phyloP scores from a whole-genome alignment of 2,888 invertebrate species.

The Calliphora vomitoria region DNA sequence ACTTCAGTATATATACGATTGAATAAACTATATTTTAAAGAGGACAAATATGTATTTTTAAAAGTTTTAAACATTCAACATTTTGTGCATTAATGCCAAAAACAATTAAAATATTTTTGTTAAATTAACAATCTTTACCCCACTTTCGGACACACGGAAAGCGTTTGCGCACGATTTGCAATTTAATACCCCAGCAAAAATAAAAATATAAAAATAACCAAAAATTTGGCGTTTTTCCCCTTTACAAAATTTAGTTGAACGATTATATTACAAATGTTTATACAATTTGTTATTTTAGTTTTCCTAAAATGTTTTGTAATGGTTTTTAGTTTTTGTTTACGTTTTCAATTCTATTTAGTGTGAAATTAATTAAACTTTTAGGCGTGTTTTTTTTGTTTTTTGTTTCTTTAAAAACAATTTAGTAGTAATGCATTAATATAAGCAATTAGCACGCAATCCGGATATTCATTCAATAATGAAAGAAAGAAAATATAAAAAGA shows the following conservation, averaged over 20 bases:
- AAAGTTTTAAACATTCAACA: too few species aligned
- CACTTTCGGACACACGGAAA: too few species aligned
- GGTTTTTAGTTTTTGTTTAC: neutral
- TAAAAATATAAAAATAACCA: neutral
- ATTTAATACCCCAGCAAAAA: neutral
- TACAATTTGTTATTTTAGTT: neutral
- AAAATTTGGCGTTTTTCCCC: neutral
- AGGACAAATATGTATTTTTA: too few species aligned
- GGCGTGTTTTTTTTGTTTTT: slow-evolving; percentile 34
- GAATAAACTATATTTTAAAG: too few species aligned
- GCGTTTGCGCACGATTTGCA: slow-evolving; percentile 20
- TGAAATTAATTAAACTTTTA: slow-evolving; percentile 51
- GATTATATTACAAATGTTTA: neutral
- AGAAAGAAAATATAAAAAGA: slow-evolving; percentile 9
- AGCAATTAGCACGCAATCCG: slow-evolving; percentile 58
- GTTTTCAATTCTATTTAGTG: slow-evolving; percentile 28
- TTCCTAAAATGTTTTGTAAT: slow-evolving; percentile 30
- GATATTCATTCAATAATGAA: slow-evolving; percentile 42
- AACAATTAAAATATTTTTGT: too few species aligned
- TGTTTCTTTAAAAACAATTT: slow-evolving; percentile 25
- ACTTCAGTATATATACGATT: too few species aligned
- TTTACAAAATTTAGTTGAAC: neutral
- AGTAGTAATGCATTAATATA: slow-evolving; percentile 7
- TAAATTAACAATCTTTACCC: too few species aligned
- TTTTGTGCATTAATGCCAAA: too few species aligned